Evolutionary conservation across 2,113 vertebrate species (phyloP).

Genomic region (Elaphurus davidianus): DNA sequence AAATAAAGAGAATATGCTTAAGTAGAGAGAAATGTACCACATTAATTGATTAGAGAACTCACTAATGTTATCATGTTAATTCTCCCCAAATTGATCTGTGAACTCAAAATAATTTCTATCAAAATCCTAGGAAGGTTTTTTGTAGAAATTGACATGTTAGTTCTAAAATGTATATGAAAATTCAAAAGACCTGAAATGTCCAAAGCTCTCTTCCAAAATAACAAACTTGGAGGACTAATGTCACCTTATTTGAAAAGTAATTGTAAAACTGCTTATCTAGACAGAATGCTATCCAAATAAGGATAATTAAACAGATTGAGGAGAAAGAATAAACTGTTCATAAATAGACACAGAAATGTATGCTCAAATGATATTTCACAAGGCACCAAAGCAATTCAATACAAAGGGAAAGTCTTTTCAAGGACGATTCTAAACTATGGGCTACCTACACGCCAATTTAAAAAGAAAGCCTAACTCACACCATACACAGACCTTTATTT

Average conservation of each 20-base stretch:
- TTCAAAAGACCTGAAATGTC: neutral
- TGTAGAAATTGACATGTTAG: neutral
- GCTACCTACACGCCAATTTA: no score
- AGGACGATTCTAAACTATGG: no score
- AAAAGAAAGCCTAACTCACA: neutral
- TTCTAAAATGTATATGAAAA: neutral
- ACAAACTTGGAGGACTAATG: fast-evolving
- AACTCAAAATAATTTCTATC: neutral
- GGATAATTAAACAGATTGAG: neutral
- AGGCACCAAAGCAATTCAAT: neutral
- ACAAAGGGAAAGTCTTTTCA: neutral
- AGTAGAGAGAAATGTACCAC: neutral
- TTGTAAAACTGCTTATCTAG: neutral
- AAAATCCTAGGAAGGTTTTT: neutral
- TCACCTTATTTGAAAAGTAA: neutral
- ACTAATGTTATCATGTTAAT: fast-evolving
- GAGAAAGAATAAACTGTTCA: neutral
- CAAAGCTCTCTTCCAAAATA: neutral
- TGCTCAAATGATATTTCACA: neutral
- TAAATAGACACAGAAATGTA: neutral
- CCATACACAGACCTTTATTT: no score
- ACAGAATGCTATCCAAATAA: no score
- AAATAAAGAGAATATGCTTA: neutral
- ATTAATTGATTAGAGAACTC: neutral
- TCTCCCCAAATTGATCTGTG: neutral